Percentiles rank a stretch among this genome's conserved stretches.
Evolutionary conservation across 2,888 invertebrate species (phyloP).

Genomic region (Watsonalla cultraria): DNA sequence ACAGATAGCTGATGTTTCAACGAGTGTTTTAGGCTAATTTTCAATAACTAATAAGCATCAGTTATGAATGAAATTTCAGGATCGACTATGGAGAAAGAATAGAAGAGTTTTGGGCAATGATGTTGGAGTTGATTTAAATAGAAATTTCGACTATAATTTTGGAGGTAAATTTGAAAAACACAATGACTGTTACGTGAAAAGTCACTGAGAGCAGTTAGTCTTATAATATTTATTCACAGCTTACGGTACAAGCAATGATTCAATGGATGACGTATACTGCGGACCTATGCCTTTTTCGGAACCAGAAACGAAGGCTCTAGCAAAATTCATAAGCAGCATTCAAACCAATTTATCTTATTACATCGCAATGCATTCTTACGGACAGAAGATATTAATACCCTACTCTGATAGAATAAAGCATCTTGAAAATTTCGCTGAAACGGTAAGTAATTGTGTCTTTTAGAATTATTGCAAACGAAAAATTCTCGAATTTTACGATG

Average conservation of each 20-base stretch:
- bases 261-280: slow-evolving; percentile 36
- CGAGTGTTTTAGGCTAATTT: too few species aligned
- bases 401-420: slow-evolving; percentile 68
- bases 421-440: slow-evolving; percentile 63
- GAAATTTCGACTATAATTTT: slow-evolving; percentile 78
- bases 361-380: slow-evolving; percentile 81
- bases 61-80: slow-evolving; percentile 26
- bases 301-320: slow-evolving; percentile 44
- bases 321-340: slow-evolving; percentile 30
- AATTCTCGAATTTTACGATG: too few species aligned
- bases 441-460: slow-evolving; percentile 31
- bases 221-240: not conserved
- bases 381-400: slow-evolving; percentile 79
- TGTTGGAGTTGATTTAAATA: slow-evolving; percentile 78
- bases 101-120: slow-evolving; percentile 48
- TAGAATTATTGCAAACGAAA: not conserved
- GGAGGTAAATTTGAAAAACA: too few species aligned
- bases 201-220: too few species aligned
- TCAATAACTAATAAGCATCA: too few species aligned
- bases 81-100: slow-evolving; percentile 81
- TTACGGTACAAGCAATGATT: slow-evolving; percentile 29
- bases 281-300: slow-evolving; percentile 55
- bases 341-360: slow-evolving; percentile 70
- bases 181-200: too few species aligned
- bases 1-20: too few species aligned